Conservation (phyloP, 1,140 invertebrate species). For the Orchestia grillus region DNA sequence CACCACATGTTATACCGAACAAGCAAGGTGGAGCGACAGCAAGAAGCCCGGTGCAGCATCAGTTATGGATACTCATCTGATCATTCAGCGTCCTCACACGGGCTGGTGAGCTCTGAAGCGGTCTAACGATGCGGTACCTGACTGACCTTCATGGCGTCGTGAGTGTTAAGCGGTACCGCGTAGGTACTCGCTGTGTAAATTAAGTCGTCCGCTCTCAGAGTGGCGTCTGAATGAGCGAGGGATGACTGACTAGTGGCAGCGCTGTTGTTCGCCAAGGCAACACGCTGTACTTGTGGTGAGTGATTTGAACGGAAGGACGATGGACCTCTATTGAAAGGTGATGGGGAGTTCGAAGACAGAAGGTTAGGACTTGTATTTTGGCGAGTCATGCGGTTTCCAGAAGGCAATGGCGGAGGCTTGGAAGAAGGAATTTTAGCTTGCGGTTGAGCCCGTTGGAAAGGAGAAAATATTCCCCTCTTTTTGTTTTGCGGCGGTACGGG, state of each 20-base stretch:
- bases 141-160: not conserved
- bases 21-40: not conserved
- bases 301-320: not conserved
- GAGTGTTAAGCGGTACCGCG: not conserved
- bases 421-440: not conserved
- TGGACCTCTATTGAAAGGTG: not conserved
- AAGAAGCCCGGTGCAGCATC: not conserved
- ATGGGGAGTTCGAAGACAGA: not conserved
- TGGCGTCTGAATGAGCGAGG: not conserved
- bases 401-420: not conserved
- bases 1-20: not conserved
- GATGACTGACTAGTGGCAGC: not conserved
- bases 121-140: not conserved
- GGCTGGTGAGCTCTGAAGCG: not conserved
- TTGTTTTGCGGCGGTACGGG: not conserved
- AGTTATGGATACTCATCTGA: not conserved
- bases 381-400: not conserved
- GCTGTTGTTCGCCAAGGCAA: not conserved
- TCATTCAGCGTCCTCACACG: not conserved
- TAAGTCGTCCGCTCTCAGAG: not conserved
- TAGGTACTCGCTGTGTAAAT: not conserved
- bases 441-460: not conserved
- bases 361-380: not conserved
- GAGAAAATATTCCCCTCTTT: not conserved
- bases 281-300: not conserved